These are phyloP conservation scores for Rhipidura dahli DNA, from an alignment of 2,113 vertebrate genomes.

Conservation along the genomic window DNA sequence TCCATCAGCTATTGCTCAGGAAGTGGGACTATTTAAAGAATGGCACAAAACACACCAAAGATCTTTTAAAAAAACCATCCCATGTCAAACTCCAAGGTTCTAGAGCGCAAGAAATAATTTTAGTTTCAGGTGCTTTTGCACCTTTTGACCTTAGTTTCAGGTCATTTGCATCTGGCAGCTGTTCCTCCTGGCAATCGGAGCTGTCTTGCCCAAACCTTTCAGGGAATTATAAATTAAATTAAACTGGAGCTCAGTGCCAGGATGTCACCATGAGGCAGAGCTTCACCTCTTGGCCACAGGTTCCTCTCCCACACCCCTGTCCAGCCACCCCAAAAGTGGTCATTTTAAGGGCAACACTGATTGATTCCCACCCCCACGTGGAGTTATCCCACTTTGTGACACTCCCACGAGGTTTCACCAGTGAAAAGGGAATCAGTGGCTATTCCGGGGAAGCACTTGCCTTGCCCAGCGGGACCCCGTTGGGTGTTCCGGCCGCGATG, in stretches of 20 bases:
- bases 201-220: neutral
- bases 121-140: neutral
- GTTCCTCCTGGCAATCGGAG: neutral
- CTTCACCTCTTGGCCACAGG: neutral
- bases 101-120: neutral
- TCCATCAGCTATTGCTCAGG: neutral
- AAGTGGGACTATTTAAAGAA: neutral
- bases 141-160: no score
- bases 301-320: neutral
- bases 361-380: neutral
- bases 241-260: neutral
- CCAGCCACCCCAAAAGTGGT: neutral
- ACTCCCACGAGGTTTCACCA: neutral
- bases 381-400: neutral
- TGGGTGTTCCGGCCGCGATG: neutral
- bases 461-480: neutral
- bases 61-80: neutral
- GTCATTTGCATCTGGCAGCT: neutral
- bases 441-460: slow-evolving; percentile 53
- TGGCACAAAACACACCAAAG: neutral
- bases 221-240: neutral
- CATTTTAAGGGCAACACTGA: fast-evolving
- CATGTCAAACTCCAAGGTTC: neutral
- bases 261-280: fast-evolving
- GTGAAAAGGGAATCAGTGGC: fast-evolving